Evolutionary conservation across 2,888 invertebrate species (phyloP).

Genomic region (Dusona sp.): DNA sequence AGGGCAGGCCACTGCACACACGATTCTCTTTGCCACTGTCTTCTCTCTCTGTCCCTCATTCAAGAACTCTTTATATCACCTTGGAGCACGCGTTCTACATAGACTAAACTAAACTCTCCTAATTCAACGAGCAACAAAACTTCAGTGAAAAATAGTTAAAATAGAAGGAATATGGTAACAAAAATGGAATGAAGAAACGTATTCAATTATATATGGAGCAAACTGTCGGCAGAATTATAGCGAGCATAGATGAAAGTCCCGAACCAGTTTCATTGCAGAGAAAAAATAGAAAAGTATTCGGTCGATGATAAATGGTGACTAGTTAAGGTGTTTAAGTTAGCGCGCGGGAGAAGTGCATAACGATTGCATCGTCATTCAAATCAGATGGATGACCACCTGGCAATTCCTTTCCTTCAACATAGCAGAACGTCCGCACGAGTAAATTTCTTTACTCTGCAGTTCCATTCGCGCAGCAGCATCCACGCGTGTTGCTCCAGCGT

Average conservation of each 20-base stretch:
- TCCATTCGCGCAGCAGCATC: conserved; percentile 34
- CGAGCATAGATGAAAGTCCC: not conserved
- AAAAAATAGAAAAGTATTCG: not conserved
- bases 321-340: conserved; percentile 16
- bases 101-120: conserved; percentile 42
- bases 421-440: not conserved
- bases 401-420: not conserved
- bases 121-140: conserved; percentile 30
- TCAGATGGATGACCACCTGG: conserved; percentile 46
- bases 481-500: conserved; percentile 53
- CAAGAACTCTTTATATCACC: conserved; percentile 59
- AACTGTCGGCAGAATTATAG: not conserved
- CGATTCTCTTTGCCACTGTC: conserved; percentile 55
- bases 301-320: not conserved
- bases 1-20: conserved; percentile 75
- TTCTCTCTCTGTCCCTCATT: conserved; percentile 13
- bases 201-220: not conserved
- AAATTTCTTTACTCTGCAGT: conserved; percentile 17
- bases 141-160: not conserved
- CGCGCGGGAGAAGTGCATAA: conserved; percentile 10
- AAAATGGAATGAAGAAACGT: not conserved
- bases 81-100: conserved; percentile 62
- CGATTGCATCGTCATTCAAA: conserved; percentile 55
- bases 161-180: not conserved
- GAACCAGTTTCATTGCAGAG: not conserved